Evolutionary conservation across 2,888 invertebrate species (phyloP).

Genomic region (Himalopsyche japonica): DNA sequence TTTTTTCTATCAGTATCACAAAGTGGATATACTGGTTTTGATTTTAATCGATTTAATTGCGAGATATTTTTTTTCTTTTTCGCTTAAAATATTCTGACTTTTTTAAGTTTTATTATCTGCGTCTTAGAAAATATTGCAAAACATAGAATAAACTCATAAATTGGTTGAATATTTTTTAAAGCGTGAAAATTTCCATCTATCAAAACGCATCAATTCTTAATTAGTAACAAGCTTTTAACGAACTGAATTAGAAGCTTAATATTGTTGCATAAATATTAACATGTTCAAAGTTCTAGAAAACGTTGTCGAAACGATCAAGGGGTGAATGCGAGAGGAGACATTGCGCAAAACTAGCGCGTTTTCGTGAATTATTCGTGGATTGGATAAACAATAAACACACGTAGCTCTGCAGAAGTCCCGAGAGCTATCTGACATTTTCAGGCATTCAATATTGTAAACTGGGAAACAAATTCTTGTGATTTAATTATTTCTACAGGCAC

Average conservation of each 20-base stretch:
- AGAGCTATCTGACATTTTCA: neutral
- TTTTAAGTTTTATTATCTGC: too few relatives aligned
- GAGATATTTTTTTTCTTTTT: too few relatives aligned
- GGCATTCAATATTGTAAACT: neutral
- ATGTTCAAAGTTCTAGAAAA: neutral
- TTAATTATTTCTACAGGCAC: neutral
- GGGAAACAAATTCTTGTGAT: neutral
- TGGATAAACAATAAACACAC: neutral
- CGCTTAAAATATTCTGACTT: too few relatives aligned
- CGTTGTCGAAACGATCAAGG: neutral
- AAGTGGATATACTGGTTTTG: too few relatives aligned
- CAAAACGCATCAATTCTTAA: neutral
- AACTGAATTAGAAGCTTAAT: neutral
- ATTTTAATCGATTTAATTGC: too few relatives aligned
- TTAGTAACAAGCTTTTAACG: neutral
- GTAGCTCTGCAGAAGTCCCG: neutral
- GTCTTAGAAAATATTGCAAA: too few relatives aligned
- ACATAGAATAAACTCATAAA: too few relatives aligned
- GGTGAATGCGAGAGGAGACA: neutral
- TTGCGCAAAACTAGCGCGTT: neutral
- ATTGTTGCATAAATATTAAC: neutral
- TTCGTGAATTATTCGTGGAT: neutral
- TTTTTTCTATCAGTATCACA: too few relatives aligned
- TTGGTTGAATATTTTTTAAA: neutral
- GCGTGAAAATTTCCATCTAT: neutral